Evolutionary conservation across 2,888 invertebrate species (phyloP).

Genomic region (Strigamia transsilvanica): DNA sequence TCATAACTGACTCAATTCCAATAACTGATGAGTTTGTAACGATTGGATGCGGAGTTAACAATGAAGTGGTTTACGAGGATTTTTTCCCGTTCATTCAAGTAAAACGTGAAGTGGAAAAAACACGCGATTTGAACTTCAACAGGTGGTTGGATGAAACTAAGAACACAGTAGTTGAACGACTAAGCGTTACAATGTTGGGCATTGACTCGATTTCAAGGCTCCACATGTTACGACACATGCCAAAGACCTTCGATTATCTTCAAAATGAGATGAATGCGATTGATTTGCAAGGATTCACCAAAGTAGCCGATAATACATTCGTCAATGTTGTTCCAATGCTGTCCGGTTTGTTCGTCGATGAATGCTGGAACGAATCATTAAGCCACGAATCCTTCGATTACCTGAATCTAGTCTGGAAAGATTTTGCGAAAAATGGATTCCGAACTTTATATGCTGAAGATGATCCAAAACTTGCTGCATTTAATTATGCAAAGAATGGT

Average conservation of each 20-base stretch:
- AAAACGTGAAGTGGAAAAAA: slow-evolving; percentile 51
- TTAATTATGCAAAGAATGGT: slow-evolving; percentile 77
- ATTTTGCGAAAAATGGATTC: slow-evolving; percentile 58
- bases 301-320: slow-evolving; percentile 62
- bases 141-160: neutral
- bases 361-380: slow-evolving; percentile 55
- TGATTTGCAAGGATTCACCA: slow-evolving; percentile 76
- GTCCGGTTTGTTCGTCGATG: slow-evolving; percentile 58
- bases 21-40: neutral
- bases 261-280: slow-evolving; percentile 73
- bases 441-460: slow-evolving; percentile 82
- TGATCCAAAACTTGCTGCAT: slow-evolving; percentile 75
- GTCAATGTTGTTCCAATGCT: slow-evolving; percentile 56
- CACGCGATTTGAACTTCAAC: neutral
- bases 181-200: slow-evolving; percentile 80
- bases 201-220: slow-evolving; percentile 85
- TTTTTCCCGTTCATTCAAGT: neutral
- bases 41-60: neutral
- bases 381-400: slow-evolving; percentile 57
- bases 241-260: slow-evolving; percentile 74
- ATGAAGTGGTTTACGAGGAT: neutral
- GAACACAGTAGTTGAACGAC: slow-evolving; percentile 55
- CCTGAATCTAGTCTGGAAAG: slow-evolving; percentile 58
- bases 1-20: neutral
- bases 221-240: slow-evolving; percentile 79